Base-by-base conservation (phyloP, 2,888 invertebrate genomes). In the Choristoneura rosaceana region DNA sequence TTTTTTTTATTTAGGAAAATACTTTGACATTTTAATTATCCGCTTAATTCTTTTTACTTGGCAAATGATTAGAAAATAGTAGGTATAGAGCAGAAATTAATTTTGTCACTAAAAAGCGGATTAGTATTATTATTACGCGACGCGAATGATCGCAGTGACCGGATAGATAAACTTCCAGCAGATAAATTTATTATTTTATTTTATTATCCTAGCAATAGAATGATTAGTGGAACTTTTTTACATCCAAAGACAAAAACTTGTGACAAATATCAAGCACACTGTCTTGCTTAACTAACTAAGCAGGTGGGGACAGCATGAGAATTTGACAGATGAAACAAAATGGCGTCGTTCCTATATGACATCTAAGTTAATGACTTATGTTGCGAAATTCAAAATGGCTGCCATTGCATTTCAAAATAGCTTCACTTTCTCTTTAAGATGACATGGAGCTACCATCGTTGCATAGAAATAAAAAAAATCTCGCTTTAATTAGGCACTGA, bases 241-340 rank as follows among this genome's bases (percentile, higher is more conserved):
- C 38, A 38, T 38, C 1, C 4, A 1, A 55, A 55, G 4, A 55
- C 2, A 2, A 15, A n/a, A 15, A 15, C 9, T 52, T 34, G 52
- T 55, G 76, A 77, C 80, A 80, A 81, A 84, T 81, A 69, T 80
- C 79, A 61, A 70, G 66, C 81, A 79, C 69, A 80, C 81, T 86
- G 78, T 82, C 79, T 73, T 55, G 63, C 80, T 84, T 85, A 81
- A 79, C 64, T 47, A 69, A 73, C 67, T 77, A 74, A 75, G 74
- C 80, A 81, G 80, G 76, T 69, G 76, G 65, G 70, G 78, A 85
- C 80, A 85, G 82, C 74, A 79, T 75, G 83, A 78, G 80, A 81
- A 82, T 82, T 81, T 77, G 81, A 81, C 74, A 73, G 70, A 5
- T 33, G 14, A 14, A 45, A 45, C 25, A 60, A 60, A 34, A 60